Evolutionary conservation across 2,888 invertebrate genomes (phyloP).

Genomic region (Lithosia quadra): DNA sequence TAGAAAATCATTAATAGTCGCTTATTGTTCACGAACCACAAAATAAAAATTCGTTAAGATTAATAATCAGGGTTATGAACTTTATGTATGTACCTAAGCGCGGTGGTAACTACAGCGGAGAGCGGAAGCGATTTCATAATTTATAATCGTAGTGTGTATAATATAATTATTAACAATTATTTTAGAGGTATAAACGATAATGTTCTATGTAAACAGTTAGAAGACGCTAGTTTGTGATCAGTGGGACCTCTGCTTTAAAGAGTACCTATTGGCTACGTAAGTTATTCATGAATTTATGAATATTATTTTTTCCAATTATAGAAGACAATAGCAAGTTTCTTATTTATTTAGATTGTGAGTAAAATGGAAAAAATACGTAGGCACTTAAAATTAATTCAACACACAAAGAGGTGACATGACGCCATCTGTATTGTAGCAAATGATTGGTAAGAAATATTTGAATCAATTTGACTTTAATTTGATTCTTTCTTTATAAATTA

Average conservation of each 20-base stretch:
- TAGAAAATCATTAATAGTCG: background rate
- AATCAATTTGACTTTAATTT: background rate
- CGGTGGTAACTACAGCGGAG: background rate
- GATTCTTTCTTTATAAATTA: background rate
- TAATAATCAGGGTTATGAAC: background rate
- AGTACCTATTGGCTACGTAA: background rate
- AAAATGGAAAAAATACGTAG: background rate
- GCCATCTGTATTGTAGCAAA: background rate
- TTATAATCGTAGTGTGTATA: background rate
- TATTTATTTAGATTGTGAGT: background rate
- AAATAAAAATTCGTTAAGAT: background rate
- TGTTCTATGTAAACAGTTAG: background rate
- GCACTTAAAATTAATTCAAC: background rate
- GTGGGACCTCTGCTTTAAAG: background rate
- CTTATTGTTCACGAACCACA: background rate
- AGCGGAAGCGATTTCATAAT: background rate
- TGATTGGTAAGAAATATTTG: background rate
- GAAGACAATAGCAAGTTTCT: background rate
- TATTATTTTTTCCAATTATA: background rate
- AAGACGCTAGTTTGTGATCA: background rate
- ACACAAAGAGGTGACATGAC: background rate
- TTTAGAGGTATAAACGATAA: no score
- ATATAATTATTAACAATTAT: no score
- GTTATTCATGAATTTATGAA: constrained; percentile 1
- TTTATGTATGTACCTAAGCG: background rate